Evolutionary conservation across 1,140 invertebrate genomes (phyloP).

Genomic region (Gyrodactylus salaris): DNA sequence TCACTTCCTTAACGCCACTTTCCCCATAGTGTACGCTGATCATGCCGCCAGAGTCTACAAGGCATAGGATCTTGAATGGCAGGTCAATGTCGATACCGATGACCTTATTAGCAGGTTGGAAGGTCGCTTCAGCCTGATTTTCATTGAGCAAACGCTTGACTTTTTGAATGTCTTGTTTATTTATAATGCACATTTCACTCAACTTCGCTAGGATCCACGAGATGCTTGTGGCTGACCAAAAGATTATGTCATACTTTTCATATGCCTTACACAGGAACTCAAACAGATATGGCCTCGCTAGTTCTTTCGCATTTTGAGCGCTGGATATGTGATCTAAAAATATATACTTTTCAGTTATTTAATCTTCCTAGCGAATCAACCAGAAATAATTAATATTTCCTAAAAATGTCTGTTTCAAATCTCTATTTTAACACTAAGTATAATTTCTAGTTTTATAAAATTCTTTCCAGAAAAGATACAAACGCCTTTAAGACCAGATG

Average conservation of each 20-base stretch:
- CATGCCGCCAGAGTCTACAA: background rate
- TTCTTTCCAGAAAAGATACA: too few relatives aligned
- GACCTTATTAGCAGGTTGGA: background rate
- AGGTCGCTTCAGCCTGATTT: background rate
- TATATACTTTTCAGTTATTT: too few relatives aligned
- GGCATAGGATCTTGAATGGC: background rate
- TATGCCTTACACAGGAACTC: background rate
- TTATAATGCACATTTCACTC: background rate
- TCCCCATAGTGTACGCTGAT: background rate
- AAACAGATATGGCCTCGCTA: background rate
- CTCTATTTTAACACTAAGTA: too few relatives aligned
- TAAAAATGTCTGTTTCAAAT: too few relatives aligned
- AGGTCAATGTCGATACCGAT: background rate
- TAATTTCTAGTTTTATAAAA: too few relatives aligned
- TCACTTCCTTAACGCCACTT: slow-evolving; percentile 1
- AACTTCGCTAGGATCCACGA: slow-evolving; percentile 2
- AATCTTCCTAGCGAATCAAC: too few relatives aligned
- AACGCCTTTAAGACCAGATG: too few relatives aligned
- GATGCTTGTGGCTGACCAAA: slow-evolving; percentile 2
- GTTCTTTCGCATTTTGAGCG: background rate
- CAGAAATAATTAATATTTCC: too few relatives aligned
- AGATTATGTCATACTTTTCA: background rate
- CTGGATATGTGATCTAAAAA: background rate
- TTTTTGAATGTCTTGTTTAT: background rate
- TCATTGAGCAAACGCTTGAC: background rate